Conservation (phyloP, 2,888 invertebrate species). For the Phengaris arion region DNA sequence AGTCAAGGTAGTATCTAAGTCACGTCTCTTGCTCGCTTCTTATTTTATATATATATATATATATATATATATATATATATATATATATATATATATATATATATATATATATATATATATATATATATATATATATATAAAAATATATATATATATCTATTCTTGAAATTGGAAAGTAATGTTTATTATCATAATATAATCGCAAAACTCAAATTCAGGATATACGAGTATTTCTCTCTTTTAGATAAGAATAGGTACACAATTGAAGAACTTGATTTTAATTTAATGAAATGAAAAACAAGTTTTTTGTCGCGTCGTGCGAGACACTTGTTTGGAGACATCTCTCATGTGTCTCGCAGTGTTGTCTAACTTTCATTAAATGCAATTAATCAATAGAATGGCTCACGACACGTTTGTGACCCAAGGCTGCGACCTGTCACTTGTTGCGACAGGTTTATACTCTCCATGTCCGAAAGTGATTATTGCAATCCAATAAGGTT, state of each 20-base stretch:
- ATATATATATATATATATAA: background rate
- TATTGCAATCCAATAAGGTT: background rate
- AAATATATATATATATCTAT: too few species aligned
- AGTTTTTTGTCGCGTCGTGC: background rate
- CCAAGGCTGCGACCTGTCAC: slow-evolving; percentile 28
- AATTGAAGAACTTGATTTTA: background rate
- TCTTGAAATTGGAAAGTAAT: background rate
- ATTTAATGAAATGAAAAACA: background rate
- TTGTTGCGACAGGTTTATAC: slow-evolving; percentile 30
- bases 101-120: background rate
- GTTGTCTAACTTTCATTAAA: slow-evolving; percentile 30
- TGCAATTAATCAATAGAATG: slow-evolving; percentile 16
- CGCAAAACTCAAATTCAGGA: too few species aligned
- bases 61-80: background rate
- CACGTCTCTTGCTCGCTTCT: slow-evolving; percentile 18
- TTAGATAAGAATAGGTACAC: background rate
- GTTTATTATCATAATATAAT: too few species aligned
- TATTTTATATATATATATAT: background rate
- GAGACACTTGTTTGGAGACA: slow-evolving; percentile 21
- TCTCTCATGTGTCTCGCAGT: slow-evolving; percentile 14
- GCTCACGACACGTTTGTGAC: slow-evolving; percentile 27
- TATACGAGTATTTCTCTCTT: too few species aligned
- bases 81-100: background rate
- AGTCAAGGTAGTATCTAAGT: slow-evolving; percentile 22
- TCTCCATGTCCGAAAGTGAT: slow-evolving; percentile 18